Conservation (phyloP, 2,888 invertebrate species). For the Proisotoma minuta region DNA sequence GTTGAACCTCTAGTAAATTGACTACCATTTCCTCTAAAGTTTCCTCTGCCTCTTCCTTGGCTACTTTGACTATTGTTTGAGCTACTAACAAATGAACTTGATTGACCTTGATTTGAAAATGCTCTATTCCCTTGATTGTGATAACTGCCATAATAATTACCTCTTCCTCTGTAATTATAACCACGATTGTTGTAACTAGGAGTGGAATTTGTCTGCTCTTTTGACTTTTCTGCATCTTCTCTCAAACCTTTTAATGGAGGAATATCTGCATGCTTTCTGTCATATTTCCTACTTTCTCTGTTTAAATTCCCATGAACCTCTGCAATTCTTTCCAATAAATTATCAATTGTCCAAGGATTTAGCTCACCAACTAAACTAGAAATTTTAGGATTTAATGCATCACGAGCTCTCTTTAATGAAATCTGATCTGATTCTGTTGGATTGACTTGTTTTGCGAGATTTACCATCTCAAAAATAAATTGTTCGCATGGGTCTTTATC, state of each 20-base stretch:
- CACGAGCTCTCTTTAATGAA: neutral
- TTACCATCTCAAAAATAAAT: conserved; percentile 3
- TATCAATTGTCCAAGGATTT: neutral
- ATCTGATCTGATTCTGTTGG: neutral
- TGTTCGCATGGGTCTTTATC: neutral
- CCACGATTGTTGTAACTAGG: neutral
- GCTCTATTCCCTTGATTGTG: neutral
- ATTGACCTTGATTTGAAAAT: neutral
- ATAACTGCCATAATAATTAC: neutral
- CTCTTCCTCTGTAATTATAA: neutral
- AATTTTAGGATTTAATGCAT: neutral
- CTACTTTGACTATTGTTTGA: neutral
- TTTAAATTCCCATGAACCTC: neutral
- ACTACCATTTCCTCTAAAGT: neutral
- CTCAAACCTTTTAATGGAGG: neutral
- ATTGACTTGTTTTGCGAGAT: conserved; percentile 4
- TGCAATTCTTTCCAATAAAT: neutral
- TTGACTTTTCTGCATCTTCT: neutral
- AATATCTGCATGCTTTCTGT: neutral
- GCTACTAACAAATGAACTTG: neutral
- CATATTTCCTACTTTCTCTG: neutral
- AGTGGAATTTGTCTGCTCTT: neutral
- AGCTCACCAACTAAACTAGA: neutral
- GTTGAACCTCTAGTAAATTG: neutral
- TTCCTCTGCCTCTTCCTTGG: neutral